phyloP scores from a whole-genome alignment of 2,797 vertebrate genomes.

The Lutra lutra region DNA sequence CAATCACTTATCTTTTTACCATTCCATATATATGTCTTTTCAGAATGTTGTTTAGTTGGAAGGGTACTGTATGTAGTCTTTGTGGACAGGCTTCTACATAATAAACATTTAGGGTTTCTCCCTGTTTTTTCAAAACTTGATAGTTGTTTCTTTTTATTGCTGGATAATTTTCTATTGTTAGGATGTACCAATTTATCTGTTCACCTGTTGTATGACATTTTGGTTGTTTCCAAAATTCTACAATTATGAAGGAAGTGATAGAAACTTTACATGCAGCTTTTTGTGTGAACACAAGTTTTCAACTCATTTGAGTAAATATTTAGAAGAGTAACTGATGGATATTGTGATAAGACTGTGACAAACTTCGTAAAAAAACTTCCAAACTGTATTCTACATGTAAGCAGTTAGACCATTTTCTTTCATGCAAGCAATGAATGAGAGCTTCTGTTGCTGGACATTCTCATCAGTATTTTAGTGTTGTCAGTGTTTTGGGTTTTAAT shows the following conservation, averaged over 20 bases:
- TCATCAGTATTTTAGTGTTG: background rate
- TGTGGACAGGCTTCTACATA: background rate
- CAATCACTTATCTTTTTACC: background rate
- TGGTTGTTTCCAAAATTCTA: background rate
- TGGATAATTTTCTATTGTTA: background rate
- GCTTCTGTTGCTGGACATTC: background rate
- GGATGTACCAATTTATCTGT: background rate
- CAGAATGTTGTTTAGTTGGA: background rate
- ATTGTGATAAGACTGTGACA: background rate
- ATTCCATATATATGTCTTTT: background rate
- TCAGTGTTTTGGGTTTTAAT: too few relatives aligned
- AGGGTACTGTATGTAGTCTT: background rate
- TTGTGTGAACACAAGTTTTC: background rate
- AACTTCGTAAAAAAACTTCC: background rate
- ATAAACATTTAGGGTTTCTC: background rate
- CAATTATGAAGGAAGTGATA: background rate
- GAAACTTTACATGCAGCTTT: background rate
- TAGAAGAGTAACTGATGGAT: background rate
- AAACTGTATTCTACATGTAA: background rate
- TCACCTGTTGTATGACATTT: background rate
- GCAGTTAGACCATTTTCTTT: background rate
- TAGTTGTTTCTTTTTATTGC: background rate
- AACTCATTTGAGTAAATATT: background rate
- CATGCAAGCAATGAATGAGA: too few relatives aligned
- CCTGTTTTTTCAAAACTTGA: background rate